Evolutionary conservation across 2,888 invertebrate species (phyloP).

Genomic region (Ectemnius continuus): DNA sequence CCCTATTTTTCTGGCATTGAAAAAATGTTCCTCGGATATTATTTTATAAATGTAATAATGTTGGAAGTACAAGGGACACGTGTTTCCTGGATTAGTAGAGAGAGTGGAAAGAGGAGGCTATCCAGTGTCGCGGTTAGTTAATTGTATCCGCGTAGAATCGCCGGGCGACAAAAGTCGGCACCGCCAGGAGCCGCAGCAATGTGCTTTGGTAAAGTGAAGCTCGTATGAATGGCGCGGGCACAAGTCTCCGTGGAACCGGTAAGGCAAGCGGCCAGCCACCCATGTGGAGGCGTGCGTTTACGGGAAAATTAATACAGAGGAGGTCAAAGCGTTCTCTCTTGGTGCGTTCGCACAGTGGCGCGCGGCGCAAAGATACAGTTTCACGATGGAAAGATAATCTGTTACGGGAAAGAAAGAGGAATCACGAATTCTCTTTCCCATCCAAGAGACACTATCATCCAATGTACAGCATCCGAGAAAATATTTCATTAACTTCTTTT

Average conservation of each 20-base stretch:
- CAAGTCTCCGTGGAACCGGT: neutral
- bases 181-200: neutral
- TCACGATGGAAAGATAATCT: constrained; percentile 4
- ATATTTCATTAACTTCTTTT: no score
- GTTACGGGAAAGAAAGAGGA: neutral
- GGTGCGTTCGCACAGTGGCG: neutral
- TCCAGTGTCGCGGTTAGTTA: no score
- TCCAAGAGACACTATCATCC: no score
- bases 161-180: constrained; percentile 37
- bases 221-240: neutral
- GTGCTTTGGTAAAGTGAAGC: neutral
- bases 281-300: constrained; percentile 4
- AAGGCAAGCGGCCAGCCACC: neutral
- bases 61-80: no score
- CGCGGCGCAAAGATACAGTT: constrained; percentile 4
- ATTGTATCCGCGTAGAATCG: no score
- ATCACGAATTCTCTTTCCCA: no score
- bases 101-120: no score
- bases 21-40: no score
- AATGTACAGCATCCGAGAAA: no score
- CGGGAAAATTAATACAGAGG: constrained; percentile 9
- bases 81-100: no score
- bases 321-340: constrained; percentile 3
- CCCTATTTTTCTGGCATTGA: no score
- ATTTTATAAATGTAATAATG: no score